Percentiles rank a stretch among this genome's conserved stretches.
These are phyloP conservation scores for Littorina saxatilis DNA, from an alignment of 1,140 invertebrate genomes.

Conservation along the genomic window DNA sequence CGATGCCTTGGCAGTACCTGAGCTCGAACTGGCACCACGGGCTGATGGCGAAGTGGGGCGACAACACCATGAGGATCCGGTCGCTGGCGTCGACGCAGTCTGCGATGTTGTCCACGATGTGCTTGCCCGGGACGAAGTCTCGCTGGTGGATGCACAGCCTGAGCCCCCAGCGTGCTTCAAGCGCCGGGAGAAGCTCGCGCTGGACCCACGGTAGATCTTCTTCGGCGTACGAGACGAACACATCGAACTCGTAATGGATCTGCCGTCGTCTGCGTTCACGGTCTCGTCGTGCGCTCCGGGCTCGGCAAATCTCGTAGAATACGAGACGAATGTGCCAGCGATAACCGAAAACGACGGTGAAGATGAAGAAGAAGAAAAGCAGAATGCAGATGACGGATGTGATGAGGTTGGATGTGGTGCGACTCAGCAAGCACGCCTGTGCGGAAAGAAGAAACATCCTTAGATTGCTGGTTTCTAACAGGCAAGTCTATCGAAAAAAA, in stretches of 20 bases:
- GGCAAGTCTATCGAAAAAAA: too few species aligned
- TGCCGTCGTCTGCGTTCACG: background rate
- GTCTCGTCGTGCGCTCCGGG: background rate
- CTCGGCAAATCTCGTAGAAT: slow-evolving; percentile 20
- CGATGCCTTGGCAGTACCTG: slow-evolving; percentile 61
- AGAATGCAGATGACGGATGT: slow-evolving; percentile 7
- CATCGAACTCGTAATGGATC: slow-evolving; percentile 33
- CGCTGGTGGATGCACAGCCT: too few species aligned
- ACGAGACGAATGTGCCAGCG: slow-evolving; percentile 23
- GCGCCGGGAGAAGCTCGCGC: slow-evolving; percentile 7
- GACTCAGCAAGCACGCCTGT: slow-evolving; percentile 22
- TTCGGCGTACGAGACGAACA: slow-evolving; percentile 48
- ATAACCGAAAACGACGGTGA: slow-evolving; percentile 14
- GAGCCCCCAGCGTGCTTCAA: slow-evolving; percentile 41
- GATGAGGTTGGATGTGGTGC: background rate
- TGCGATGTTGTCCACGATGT: slow-evolving; percentile 59
- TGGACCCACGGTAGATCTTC: slow-evolving; percentile 46
- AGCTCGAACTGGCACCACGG: slow-evolving; percentile 72
- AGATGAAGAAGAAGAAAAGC: slow-evolving; percentile 10
- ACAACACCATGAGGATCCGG: slow-evolving; percentile 57
- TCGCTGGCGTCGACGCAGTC: slow-evolving; percentile 55
- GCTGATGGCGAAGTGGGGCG: slow-evolving; percentile 53
- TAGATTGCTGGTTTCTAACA: too few species aligned
- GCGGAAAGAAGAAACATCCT: too few species aligned
- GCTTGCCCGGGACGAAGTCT: slow-evolving; percentile 59